Evolutionary conservation across 23 tunicate species (phyloP), one percentile per base, ranked within the genome.

Genomic region (Phallusia fumigata): DNA sequence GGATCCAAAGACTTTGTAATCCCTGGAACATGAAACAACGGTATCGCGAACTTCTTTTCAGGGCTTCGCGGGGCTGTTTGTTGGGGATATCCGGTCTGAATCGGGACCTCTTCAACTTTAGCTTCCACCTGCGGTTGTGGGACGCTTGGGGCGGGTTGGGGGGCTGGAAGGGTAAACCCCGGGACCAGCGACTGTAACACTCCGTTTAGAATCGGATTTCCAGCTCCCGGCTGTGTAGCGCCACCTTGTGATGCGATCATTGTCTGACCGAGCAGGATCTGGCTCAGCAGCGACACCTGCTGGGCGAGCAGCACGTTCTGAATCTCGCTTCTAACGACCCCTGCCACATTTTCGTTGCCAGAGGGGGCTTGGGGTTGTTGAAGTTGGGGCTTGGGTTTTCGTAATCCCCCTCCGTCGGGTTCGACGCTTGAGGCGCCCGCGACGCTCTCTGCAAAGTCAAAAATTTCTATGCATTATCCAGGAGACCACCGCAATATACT

Each of bases 281-380:
- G 98, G 31, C 92, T 88, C 50, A 94, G 74, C 44, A 92, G 79
- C 32, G 91, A 81, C 84, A 94, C 98, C 86, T 94, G 98, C 85
- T 94, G 98, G 28, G 89, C 98, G 44, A 94, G 89, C 28, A 94
- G 82, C 21, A 89, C 98, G 45, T 89, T 94, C 28, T 94, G 85
- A 52, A 94, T 94, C 80, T 94, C 98, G 53, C 65, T 33, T 15
- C 91, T 82, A 19, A 94, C 93, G n/a, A 80, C 88, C 15, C 64
- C 65, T 19, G 89, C 82, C 19, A 94, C 40, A 36, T 80, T 79
- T 5, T 49, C 87, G 24, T 65, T 30, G n/a, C 24, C 5, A 35
- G 69, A 26, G 1, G 65, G 26, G 5, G 31, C 64, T 69, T 65
- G 78, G 33, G 86, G 35, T 13, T 35, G 21, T 53, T 13, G 49